Evolutionary conservation across 2,797 vertebrate genomes (phyloP), one percentile per base, ranked within the genome.

Genomic region (Scolopax rusticola): DNA sequence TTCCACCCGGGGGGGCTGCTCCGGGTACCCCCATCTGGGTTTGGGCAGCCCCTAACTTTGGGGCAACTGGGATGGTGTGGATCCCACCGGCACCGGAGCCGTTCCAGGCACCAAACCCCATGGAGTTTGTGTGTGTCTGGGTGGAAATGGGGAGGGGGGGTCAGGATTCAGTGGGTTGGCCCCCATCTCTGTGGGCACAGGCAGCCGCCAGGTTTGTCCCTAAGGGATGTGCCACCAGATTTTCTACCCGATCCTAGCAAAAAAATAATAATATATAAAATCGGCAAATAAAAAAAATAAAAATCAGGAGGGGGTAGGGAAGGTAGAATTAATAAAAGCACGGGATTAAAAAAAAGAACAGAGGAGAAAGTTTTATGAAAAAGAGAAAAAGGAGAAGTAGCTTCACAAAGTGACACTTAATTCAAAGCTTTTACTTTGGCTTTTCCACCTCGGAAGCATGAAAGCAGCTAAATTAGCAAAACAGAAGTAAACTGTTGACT

Each of bases 401-500:
- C 94, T 96, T 82, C 93, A 85, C 87, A 57, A 95, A 97, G 96
- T 87, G 95, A 97, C 97, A 70, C 97, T 97, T 95, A 97, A 98
- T 97, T 98, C 98, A 96, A 61, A 97, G 98, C 97, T 97, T 98
- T 97, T 94, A 95, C 97, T 93, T 91, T 85, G 96, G 97, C 97
- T 97, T 98, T 97, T 97, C 97, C 94, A 97, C 97, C 96, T 98
- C 88, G 94, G 97, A 87, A 97, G 95, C 97, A 98, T 98, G 98
- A 98, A 98, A 98, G 98, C 96, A 96, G 97, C 98, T 98, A 98
- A 98, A 98, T 98, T 98, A 98, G 98, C 98, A 98, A 98, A 98
- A 98, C 98, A 99, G 98, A 98, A 99, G 98, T 99, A 98, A 98
- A 99, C 98, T 98, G 98, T 98, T 98, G 98, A 99, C 98, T 98